Base-by-base conservation (phyloP, 2,113 vertebrate species). In the Actenoides lindsayi region DNA sequence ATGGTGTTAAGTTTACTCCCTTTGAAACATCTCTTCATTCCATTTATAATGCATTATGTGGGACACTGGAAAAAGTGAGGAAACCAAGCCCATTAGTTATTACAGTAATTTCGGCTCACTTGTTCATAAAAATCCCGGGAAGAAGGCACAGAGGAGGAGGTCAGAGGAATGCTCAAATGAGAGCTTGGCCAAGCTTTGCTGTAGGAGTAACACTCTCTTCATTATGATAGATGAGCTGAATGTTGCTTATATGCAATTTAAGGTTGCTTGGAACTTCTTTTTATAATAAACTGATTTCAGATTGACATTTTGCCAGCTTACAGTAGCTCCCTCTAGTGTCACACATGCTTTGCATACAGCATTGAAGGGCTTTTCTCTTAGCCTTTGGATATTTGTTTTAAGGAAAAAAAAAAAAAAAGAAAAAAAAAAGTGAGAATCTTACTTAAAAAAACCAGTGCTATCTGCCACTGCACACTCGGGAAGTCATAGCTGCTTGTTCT, bases 381-480 rank as follows among this genome's bases (percentile, higher is more conserved):
- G 20, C 11, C 28, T 71, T 90, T 12, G 17, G 5, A 8, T 70
- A 19, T 64, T 84, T 65, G 50, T 19, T n/a, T 71, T 10, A 18
- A 39, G 8, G 9, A 9, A 8, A 0, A 1, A n/a, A n/a, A 24
- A 42, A 9, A 0, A 1, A 25, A n/a, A 24, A 42, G 6, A 13
- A 51, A 50, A 9, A n/a, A 57, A 56, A 57, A 11, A 30, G 6
- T 14, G 14, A 39, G 5, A 82, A 41, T n/a, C 3, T 30, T 65
- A 10, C 30, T 79, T 75, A n/a, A 78, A 76, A 79, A 57, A 0
- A 1, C 3, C 33, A 63, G 31, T 13, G 1, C 7, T 17, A 20
- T 18, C 35, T 4, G 1, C 17, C 17, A 28, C 16, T 85, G 17
- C 7, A 28, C 35, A 54, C 30, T 53, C 23, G 56, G 11, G 5